Percentiles rank a stretch among this genome's conserved stretches.
Evolutionary conservation across 2,888 invertebrate genomes (phyloP).

Genomic region (Chironomus tentans): DNA sequence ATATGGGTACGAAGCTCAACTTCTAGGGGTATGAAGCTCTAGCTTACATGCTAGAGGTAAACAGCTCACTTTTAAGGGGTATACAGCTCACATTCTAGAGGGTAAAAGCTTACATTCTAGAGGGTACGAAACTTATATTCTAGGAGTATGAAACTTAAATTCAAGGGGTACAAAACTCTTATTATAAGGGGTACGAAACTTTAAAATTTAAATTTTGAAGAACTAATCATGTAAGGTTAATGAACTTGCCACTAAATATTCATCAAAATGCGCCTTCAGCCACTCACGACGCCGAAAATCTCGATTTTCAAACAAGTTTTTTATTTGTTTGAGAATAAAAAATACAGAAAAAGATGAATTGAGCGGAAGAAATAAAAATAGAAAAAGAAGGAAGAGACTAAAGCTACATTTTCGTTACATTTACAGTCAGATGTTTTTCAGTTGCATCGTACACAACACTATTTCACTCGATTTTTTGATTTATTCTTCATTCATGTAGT

Average conservation of each 20-base stretch:
- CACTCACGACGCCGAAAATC: background rate
- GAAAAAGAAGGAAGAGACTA: background rate
- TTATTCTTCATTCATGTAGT: background rate
- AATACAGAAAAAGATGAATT: background rate
- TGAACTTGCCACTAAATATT: too few species aligned
- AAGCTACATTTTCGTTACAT: conserved; percentile 19
- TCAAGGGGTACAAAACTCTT: too few species aligned
- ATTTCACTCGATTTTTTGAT: background rate
- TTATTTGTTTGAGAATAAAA: background rate
- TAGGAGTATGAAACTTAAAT: too few species aligned
- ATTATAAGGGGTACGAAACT: too few species aligned
- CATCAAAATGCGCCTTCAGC: too few species aligned
- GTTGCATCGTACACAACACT: background rate
- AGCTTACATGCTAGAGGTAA: too few species aligned
- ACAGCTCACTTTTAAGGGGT: too few species aligned
- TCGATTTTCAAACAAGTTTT: background rate
- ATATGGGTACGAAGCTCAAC: too few species aligned
- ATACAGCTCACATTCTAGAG: too few species aligned
- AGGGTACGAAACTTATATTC: too few species aligned
- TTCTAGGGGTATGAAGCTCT: too few species aligned
- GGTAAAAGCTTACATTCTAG: too few species aligned
- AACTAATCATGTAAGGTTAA: background rate
- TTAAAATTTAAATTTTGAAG: background rate
- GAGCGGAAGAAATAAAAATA: conserved; percentile 8
- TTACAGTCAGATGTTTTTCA: conserved; percentile 12